These are phyloP conservation scores for Ladona fulva DNA, from an alignment of 1,140 invertebrate species.

Conservation along the genomic window DNA sequence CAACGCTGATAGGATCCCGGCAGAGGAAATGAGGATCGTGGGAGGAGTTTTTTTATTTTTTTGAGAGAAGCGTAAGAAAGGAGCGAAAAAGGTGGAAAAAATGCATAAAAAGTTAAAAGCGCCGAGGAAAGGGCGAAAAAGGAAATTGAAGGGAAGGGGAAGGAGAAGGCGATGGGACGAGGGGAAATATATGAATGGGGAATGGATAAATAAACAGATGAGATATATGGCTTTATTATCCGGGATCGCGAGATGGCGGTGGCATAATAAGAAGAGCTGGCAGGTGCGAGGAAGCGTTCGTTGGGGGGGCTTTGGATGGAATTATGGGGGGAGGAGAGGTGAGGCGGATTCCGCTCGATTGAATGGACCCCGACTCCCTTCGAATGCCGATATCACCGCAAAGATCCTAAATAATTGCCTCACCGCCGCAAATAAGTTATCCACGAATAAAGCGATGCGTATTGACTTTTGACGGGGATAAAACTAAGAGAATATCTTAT, in stretches of 20 bases:
- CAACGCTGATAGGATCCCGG: too few relatives aligned
- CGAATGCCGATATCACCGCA: too few relatives aligned
- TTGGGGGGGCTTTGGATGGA: not conserved
- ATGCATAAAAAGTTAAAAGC: constrained; percentile 12
- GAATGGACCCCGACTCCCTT: too few relatives aligned
- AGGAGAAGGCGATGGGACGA: not conserved
- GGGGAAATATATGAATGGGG: not conserved
- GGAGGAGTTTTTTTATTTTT: not conserved
- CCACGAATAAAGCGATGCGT: too few relatives aligned
- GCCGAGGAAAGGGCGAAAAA: not conserved
- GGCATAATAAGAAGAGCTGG: constrained; percentile 8
- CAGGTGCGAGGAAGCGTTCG: constrained; percentile 1
- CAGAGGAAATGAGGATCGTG: not conserved
- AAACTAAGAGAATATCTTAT: too few relatives aligned
- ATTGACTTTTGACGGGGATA: too few relatives aligned
- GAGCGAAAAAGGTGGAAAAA: not conserved
- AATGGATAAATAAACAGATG: constrained; percentile 10
- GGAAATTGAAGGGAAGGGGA: not conserved
- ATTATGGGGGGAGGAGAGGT: not conserved
- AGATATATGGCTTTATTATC: constrained; percentile 10
- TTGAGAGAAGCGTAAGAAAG: not conserved
- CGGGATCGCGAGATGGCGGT: not conserved
- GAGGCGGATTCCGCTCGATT: too few relatives aligned
- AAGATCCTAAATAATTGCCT: too few relatives aligned
- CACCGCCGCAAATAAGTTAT: too few relatives aligned